phyloP scores from a whole-genome alignment of 2,113 vertebrate species.

The Columbina picui region DNA sequence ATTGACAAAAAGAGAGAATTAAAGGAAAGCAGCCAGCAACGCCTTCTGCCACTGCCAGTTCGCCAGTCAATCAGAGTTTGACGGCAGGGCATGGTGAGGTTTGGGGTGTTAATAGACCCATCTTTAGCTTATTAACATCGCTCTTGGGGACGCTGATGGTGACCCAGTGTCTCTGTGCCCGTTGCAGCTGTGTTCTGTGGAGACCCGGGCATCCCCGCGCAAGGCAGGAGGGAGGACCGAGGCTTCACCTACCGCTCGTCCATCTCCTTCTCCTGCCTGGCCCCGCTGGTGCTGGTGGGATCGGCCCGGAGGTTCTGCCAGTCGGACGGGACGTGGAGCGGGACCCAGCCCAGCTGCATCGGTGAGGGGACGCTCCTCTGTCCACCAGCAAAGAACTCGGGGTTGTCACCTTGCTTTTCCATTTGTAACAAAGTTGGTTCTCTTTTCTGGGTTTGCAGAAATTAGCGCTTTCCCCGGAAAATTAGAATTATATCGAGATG shows the following conservation, averaged over 20 bases:
- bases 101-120: not conserved
- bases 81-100: not conserved
- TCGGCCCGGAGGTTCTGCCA: constrained; percentile 93
- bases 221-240: constrained; percentile 89
- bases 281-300: constrained; percentile 90
- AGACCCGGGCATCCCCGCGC: constrained; percentile 89
- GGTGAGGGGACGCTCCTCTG: constrained; percentile 71
- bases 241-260: constrained; percentile 95
- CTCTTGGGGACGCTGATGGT: not conserved
- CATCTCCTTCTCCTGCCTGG: constrained; percentile 90
- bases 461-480: rapidly evolving
- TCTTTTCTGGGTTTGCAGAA: not conserved
- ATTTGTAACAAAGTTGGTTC: rapidly evolving
- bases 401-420: rapidly evolving
- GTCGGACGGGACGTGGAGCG: constrained; percentile 94
- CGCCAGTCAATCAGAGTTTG: not conserved
- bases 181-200: constrained; percentile 94
- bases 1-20: not conserved
- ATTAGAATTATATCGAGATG: rapidly evolving
- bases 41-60: not conserved
- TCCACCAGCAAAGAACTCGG: rapidly evolving
- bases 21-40: not conserved
- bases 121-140: rapidly evolving
- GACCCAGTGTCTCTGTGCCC: not conserved
- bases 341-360: constrained; percentile 95